Evolutionary conservation across 1,140 invertebrate genomes (phyloP).

Genomic region (Hetaerina americana): DNA sequence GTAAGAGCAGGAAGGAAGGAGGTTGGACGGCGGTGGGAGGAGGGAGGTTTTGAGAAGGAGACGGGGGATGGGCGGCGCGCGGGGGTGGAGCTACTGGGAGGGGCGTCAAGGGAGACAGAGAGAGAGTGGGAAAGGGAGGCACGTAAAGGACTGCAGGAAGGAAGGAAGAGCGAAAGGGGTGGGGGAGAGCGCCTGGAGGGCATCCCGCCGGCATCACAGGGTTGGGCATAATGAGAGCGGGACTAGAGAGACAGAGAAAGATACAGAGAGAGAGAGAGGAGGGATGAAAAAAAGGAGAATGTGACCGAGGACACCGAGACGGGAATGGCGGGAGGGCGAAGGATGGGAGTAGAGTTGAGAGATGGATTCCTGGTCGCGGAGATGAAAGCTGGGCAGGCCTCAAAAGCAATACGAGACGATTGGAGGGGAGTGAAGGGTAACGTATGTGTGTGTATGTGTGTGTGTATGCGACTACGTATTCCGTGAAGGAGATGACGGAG

Average conservation of each 20-base stretch:
- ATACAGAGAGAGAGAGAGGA: background rate
- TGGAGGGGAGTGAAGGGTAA: no score
- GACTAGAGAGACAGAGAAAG: background rate
- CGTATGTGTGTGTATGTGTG: no score
- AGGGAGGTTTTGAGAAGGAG: no score
- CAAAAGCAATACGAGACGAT: no score
- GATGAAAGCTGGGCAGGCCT: no score
- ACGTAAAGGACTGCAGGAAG: slow-evolving; percentile 10
- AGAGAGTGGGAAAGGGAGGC: slow-evolving; percentile 8
- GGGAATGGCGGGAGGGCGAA: no score
- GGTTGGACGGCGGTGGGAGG: background rate
- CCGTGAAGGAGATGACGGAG: no score
- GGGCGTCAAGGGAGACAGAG: background rate
- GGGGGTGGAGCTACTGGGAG: slow-evolving; percentile 5
- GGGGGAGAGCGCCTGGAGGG: background rate
- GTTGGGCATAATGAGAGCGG: background rate
- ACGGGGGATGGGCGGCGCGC: background rate
- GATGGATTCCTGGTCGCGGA: no score
- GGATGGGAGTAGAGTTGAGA: no score
- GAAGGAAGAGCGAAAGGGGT: slow-evolving; percentile 7
- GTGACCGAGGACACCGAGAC: no score
- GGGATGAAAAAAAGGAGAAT: background rate
- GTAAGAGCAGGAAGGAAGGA: no score
- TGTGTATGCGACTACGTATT: no score
- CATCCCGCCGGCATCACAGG: background rate